Conservation (phyloP, 1,140 invertebrate species). For the Vanessa atalanta region DNA sequence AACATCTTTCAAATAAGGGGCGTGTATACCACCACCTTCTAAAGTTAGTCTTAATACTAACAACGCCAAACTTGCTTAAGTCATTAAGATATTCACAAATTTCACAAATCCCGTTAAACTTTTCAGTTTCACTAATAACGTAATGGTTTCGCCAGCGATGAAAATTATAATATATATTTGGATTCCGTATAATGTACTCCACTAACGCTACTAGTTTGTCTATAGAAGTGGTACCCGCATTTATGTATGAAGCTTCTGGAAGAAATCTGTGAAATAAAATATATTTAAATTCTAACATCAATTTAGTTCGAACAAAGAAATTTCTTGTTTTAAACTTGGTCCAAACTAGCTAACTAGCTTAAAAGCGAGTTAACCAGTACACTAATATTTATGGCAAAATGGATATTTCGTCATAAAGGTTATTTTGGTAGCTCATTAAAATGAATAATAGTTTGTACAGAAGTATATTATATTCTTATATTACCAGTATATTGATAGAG, state of each 20-base stretch:
- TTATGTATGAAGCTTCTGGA: constrained; percentile 66
- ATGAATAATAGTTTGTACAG: too few relatives aligned
- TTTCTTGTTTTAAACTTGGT: too few relatives aligned
- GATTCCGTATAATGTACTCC: constrained; percentile 51
- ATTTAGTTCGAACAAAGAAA: background rate
- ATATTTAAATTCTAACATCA: background rate
- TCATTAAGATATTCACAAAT: constrained; percentile 58
- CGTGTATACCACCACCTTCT: constrained; percentile 62
- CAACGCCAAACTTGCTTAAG: constrained; percentile 27
- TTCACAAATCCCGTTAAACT: constrained; percentile 52
- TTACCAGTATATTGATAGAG: too few relatives aligned
- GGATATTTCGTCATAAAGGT: too few relatives aligned
- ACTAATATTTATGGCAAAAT: too few relatives aligned
- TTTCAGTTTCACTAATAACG: constrained; percentile 42
- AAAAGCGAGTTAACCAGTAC: too few relatives aligned
- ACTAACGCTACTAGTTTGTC: constrained; percentile 51
- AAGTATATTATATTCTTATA: too few relatives aligned
- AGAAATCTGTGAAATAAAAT: constrained; percentile 58
- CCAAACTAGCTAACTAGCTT: too few relatives aligned
- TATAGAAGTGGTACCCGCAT: constrained; percentile 36
- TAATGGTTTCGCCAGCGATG: constrained; percentile 62
- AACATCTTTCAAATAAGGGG: constrained; percentile 46
- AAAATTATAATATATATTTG: constrained; percentile 50
- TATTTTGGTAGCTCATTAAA: too few relatives aligned
- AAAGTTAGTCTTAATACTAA: constrained; percentile 49